A percentile compares a stretch with the other conserved stretches of the same genome.
phyloP scores from a whole-genome alignment of 30 jellyfish, hydroid and myxozoan species.

The Euphysa ruthae region DNA sequence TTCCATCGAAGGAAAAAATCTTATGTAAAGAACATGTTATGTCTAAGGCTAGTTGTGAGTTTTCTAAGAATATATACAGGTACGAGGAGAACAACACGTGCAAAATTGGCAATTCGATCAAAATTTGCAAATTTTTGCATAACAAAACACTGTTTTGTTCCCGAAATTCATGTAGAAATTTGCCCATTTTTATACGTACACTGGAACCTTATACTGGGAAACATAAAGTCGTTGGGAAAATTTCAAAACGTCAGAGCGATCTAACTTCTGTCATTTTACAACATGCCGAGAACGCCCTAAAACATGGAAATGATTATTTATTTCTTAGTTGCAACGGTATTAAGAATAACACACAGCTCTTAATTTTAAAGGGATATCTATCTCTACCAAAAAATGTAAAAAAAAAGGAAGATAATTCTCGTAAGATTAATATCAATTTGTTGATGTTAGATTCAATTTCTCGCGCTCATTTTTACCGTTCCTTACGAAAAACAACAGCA shows the following conservation, averaged over 20 bases:
- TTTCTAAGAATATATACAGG: background rate
- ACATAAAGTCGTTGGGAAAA: background rate
- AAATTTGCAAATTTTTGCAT: background rate
- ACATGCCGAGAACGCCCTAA: background rate
- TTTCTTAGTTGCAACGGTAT: slow-evolving; percentile 12
- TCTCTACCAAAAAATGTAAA: background rate
- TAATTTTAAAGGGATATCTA: background rate
- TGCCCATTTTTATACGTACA: background rate
- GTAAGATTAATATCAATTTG: slow-evolving; percentile 25
- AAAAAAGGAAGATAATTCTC: background rate
- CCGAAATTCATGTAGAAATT: background rate
- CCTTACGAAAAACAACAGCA: slow-evolving; percentile 38
- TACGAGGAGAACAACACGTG: background rate
- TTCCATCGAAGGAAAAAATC: no score
- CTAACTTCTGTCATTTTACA: background rate
- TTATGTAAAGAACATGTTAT: background rate
- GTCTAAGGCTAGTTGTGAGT: background rate
- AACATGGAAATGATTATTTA: background rate
- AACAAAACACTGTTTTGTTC: background rate
- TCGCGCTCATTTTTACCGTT: slow-evolving; percentile 70
- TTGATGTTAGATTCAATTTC: slow-evolving; percentile 73
- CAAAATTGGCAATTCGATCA: background rate
- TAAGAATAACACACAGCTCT: slow-evolving; percentile 1
- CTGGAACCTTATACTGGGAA: background rate
- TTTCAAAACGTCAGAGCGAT: background rate